Percentiles rank a stretch among this genome's conserved stretches.
Evolutionary conservation across 1,140 invertebrate genomes (phyloP).

Genomic region (Anoplophora glabripennis): DNA sequence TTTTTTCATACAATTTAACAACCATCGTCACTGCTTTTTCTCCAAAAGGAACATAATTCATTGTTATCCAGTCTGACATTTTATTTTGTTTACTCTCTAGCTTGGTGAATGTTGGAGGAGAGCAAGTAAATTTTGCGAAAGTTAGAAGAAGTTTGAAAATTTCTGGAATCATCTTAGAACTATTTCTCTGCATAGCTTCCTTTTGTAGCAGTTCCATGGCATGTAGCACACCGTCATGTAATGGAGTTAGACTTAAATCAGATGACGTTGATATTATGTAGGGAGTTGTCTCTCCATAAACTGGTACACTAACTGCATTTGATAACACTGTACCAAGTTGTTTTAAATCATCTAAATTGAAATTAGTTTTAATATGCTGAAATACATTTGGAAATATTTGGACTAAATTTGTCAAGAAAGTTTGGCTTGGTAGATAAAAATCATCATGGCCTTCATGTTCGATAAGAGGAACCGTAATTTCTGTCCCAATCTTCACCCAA

Average conservation of each 20-base stretch:
- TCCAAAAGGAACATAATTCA: slow-evolving; percentile 87
- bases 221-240: slow-evolving; percentile 76
- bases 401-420: slow-evolving; percentile 88
- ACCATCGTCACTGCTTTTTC: slow-evolving; percentile 80
- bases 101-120: slow-evolving; percentile 64
- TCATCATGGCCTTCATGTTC: slow-evolving; percentile 52
- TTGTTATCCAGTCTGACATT: slow-evolving; percentile 70
- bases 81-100: slow-evolving; percentile 53
- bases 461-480: slow-evolving; percentile 67
- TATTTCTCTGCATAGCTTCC: slow-evolving; percentile 66
- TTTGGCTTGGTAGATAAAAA: slow-evolving; percentile 83
- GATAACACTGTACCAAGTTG: slow-evolving; percentile 77
- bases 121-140: slow-evolving; percentile 71
- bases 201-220: slow-evolving; percentile 78
- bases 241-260: slow-evolving; percentile 72
- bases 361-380: slow-evolving; percentile 79
- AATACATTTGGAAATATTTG: slow-evolving; percentile 94
- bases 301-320: slow-evolving; percentile 75
- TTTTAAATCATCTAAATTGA: slow-evolving; percentile 72
- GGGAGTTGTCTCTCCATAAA: slow-evolving; percentile 77
- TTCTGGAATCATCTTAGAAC: slow-evolving; percentile 70
- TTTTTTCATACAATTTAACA: slow-evolving; percentile 78
- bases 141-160: slow-evolving; percentile 77
- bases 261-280: slow-evolving; percentile 73
- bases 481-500: slow-evolving; percentile 81